Conservation (phyloP, 2,888 invertebrate genomes). For the Galeopsomyia nigrocyanea region DNA sequence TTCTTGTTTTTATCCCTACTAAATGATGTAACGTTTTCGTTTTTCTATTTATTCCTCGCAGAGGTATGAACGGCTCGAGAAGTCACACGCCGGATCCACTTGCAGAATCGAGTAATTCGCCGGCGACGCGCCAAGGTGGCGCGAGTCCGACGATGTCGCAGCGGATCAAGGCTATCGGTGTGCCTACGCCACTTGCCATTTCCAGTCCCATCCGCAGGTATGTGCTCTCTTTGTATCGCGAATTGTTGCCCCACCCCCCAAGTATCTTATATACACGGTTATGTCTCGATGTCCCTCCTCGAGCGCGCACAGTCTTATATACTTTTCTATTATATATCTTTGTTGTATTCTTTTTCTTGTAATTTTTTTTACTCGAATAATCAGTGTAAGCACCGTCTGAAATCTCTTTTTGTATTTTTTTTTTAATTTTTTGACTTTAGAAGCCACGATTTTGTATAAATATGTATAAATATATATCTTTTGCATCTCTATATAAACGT, state of each 20-base stretch:
- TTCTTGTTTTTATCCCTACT: background rate
- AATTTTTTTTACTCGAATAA: conserved; percentile 4
- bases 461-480: conserved; percentile 11
- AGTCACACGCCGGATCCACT: conserved; percentile 75
- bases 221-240: conserved; percentile 53
- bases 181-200: conserved; percentile 89
- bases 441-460: too few relatives aligned
- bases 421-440: too few relatives aligned
- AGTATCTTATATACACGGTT: conserved; percentile 33
- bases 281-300: conserved; percentile 49
- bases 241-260: background rate
- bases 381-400: background rate
- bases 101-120: conserved; percentile 72
- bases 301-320: conserved; percentile 15
- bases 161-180: conserved; percentile 89
- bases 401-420: too few relatives aligned
- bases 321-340: too few relatives aligned
- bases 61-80: conserved; percentile 76
- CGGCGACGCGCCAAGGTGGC: conserved; percentile 69
- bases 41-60: conserved; percentile 49
- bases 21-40: too few relatives aligned
- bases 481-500: conserved; percentile 36
- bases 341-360: conserved; percentile 11
- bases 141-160: conserved; percentile 91
- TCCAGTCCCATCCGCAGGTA: conserved; percentile 91